Conservation (phyloP, 2,888 invertebrate genomes). For the Rosalia funebris region DNA sequence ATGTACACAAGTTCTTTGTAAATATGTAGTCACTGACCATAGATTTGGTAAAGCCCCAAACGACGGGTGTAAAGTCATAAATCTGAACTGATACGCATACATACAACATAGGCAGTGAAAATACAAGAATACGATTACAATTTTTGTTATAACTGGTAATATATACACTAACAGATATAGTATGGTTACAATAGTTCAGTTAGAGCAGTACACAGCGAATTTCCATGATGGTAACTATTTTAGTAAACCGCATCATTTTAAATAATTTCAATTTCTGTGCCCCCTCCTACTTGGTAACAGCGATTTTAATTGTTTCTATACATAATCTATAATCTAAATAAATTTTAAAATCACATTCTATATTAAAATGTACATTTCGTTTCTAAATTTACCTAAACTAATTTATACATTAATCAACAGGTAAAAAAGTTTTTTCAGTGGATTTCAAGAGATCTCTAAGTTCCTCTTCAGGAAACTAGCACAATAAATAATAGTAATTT, state of each 20-base stretch:
- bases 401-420: slow-evolving; percentile 21
- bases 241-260: no score
- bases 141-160: slow-evolving; percentile 17
- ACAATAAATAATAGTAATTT: no score
- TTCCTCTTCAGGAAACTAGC: no score
- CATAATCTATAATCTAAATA: neutral
- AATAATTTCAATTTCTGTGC: neutral
- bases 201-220: slow-evolving; percentile 1
- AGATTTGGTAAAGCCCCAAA: no score
- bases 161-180: slow-evolving; percentile 18
- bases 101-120: slow-evolving; percentile 19
- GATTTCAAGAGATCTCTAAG: slow-evolving; percentile 9
- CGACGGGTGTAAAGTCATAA: neutral
- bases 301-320: neutral
- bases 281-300: neutral
- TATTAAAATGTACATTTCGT: slow-evolving; percentile 12
- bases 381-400: slow-evolving; percentile 3
- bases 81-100: slow-evolving; percentile 3
- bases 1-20: neutral
- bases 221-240: neutral
- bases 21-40: neutral
- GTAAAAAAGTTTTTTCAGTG: slow-evolving; percentile 5
- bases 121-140: neutral
- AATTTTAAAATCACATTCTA: slow-evolving; percentile 8
- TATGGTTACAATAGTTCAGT: slow-evolving; percentile 4